Conservation (phyloP, 2,888 invertebrate genomes). For the Leptothorax acervorum region DNA sequence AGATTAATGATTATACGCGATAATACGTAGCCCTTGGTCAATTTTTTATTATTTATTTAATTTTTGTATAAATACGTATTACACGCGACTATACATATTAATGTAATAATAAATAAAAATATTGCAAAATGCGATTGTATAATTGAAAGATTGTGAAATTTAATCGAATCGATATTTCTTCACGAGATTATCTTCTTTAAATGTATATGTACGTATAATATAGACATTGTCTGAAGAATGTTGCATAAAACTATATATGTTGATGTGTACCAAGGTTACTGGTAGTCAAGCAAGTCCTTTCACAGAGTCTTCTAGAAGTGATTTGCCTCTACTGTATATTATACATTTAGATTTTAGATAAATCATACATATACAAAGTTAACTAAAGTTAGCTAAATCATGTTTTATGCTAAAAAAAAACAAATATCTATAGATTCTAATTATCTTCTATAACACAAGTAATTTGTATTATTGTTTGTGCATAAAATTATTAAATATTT, state of each 20-base stretch:
- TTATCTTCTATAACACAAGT: not conserved
- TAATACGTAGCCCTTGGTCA: not conserved
- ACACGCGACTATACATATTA: not conserved
- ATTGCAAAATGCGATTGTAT: not conserved
- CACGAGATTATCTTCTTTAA: not conserved
- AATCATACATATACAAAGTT: no score
- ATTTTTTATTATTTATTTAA: not conserved
- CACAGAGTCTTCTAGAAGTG: constrained; percentile 31
- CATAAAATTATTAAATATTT: constrained; percentile 17
- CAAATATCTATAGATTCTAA: not conserved
- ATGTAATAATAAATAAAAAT: constrained; percentile 2
- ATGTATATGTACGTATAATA: not conserved
- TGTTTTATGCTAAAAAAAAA: constrained; percentile 3
- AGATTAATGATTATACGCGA: not conserved
- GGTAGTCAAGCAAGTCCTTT: constrained; percentile 64
- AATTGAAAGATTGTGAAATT: not conserved
- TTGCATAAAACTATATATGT: constrained; percentile 24
- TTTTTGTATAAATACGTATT: not conserved
- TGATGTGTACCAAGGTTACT: constrained; percentile 66
- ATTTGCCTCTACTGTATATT: not conserved
- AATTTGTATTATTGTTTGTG: not conserved
- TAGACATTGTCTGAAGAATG: not conserved
- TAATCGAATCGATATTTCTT: not conserved
- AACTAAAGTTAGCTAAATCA: not conserved
- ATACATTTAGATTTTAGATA: not conserved